Conservation (phyloP, 2,888 invertebrate genomes). For the Agrilus biguttatus region DNA sequence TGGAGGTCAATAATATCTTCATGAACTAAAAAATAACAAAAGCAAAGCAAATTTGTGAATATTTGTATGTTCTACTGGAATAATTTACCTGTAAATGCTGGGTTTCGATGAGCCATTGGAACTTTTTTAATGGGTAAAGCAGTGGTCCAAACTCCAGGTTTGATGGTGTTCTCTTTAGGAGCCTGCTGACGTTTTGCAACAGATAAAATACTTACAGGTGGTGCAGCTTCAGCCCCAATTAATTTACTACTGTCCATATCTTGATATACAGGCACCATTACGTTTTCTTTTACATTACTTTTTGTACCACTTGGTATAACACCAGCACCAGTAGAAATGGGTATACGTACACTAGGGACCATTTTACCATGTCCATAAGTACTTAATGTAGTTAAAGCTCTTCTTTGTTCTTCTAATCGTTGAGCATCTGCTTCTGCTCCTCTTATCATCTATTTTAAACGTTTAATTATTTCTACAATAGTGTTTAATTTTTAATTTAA, state of each 20-base stretch:
- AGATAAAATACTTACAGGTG: conserved; percentile 37
- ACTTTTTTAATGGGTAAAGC: conserved; percentile 29
- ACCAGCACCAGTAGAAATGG: conserved; percentile 10
- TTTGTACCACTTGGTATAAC: conserved; percentile 11
- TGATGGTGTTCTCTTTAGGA: conserved; percentile 55
- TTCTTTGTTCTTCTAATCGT: conserved; percentile 51
- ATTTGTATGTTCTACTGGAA: not conserved
- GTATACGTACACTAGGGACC: conserved; percentile 37
- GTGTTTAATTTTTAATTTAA: conserved; percentile 31
- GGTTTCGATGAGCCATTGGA: conserved; percentile 18
- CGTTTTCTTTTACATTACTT: conserved; percentile 25
- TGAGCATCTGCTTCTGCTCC: conserved; percentile 37
- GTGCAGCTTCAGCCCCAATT: conserved; percentile 22
- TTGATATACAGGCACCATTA: conserved; percentile 17
- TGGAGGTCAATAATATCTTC: conserved; percentile 41
- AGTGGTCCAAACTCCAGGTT: conserved; percentile 56
- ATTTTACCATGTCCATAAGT: conserved; percentile 44
- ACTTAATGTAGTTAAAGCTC: conserved; percentile 60
- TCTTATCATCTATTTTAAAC: conserved; percentile 8
- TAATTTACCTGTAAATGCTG: conserved; percentile 34
- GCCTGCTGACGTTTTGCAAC: conserved; percentile 37
- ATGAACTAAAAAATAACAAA: conserved; percentile 36
- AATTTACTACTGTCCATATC: conserved; percentile 30
- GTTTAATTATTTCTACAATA: conserved; percentile 25
- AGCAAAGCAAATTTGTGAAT: conserved; percentile 1